These are phyloP conservation scores for Poecilobothrus nobilitatus DNA, from an alignment of 2,888 invertebrate species.

Conservation along the genomic window DNA sequence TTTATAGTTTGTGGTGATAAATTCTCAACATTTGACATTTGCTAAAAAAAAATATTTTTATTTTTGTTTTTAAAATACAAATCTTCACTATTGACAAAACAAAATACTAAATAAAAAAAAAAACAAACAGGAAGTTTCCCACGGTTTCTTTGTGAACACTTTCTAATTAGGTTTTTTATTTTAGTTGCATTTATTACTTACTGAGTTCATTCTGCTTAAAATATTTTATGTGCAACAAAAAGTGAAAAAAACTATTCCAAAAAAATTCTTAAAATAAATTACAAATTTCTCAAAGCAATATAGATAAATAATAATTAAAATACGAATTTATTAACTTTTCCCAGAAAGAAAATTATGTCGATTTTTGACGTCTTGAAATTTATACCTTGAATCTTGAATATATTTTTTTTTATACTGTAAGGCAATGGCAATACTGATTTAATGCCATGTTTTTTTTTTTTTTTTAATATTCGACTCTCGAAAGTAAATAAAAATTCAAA, in stretches of 20 bases:
- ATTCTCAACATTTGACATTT: constrained; percentile 90
- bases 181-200: neutral
- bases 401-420: neutral
- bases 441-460: no score
- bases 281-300: neutral
- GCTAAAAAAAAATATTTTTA: constrained; percentile 28
- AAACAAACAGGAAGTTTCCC: constrained; percentile 4
- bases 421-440: neutral
- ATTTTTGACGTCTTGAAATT: constrained; percentile 1
- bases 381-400: neutral
- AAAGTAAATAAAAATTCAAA: neutral
- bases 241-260: neutral
- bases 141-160: neutral
- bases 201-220: neutral
- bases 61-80: neutral
- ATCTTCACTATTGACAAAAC: neutral
- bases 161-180: neutral
- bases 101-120: neutral
- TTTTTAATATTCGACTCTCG: neutral
- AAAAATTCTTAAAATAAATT: neutral
- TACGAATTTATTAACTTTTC: neutral
- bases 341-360: neutral
- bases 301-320: neutral
- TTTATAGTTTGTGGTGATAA: constrained; percentile 86
- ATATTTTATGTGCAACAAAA: neutral